phyloP scores from a whole-genome alignment of 2,113 vertebrate species.

The Ceyx melanurus region DNA sequence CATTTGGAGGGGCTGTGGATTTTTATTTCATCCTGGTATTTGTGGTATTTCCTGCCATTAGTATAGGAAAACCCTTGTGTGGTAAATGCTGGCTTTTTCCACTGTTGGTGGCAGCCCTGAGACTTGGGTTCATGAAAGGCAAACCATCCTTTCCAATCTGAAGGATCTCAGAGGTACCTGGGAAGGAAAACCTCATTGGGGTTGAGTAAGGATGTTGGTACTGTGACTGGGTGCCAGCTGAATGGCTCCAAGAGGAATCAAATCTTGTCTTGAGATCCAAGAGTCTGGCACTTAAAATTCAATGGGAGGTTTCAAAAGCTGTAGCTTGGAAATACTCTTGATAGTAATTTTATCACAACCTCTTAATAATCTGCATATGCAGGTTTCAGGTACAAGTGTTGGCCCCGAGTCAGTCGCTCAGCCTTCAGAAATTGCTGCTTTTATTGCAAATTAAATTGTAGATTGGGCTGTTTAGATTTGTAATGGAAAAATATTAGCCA shows the following conservation, averaged over 20 bases:
- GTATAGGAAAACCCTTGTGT: conserved; percentile 61
- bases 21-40: conserved; percentile 64
- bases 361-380: not conserved
- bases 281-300: not conserved
- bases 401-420: not conserved
- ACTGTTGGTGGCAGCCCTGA: conserved; percentile 28
- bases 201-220: conserved; percentile 50
- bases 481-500: conserved; percentile 77
- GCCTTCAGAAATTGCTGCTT: conserved; percentile 12
- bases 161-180: conserved; percentile 33
- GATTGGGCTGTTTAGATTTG: conserved; percentile 52
- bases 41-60: conserved; percentile 63
- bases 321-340: not conserved
- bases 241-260: not conserved
- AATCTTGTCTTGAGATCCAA: not conserved
- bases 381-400: conserved; percentile 17
- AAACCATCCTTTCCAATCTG: conserved; percentile 1
- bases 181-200: conserved; percentile 12
- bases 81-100: conserved; percentile 43
- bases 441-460: conserved; percentile 45
- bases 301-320: conserved; percentile 6
- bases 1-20: conserved; percentile 59
- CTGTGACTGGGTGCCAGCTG: not conserved
- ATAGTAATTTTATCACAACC: not conserved
- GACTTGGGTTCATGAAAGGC: conserved; percentile 52